Conservation (phyloP, 2,113 vertebrate species). For the Dunckerocampus dactyliophorus region DNA sequence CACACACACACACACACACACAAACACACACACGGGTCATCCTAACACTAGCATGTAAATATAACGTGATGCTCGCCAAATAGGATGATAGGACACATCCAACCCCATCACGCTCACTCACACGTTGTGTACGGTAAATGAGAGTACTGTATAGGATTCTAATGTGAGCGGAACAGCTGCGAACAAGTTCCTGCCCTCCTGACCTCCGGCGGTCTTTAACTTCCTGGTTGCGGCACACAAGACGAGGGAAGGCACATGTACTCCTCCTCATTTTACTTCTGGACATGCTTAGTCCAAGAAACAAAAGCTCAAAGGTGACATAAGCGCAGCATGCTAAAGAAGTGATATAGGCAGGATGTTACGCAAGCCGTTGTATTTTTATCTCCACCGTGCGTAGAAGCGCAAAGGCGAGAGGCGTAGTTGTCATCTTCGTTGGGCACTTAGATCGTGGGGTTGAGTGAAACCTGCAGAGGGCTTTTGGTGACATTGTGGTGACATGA, state of each 20-base stretch:
- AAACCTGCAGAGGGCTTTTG: too few species aligned
- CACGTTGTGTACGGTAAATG: too few species aligned
- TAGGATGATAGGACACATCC: too few species aligned
- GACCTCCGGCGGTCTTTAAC: not conserved
- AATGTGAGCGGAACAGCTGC: slow-evolving; percentile 2
- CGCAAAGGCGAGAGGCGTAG: not conserved
- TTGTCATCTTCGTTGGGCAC: not conserved
- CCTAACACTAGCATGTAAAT: too few species aligned
- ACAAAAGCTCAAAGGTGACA: not conserved
- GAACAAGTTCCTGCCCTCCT: slow-evolving; percentile 1
- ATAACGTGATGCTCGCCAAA: too few species aligned
- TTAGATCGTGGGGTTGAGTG: too few species aligned
- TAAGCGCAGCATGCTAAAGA: not conserved
- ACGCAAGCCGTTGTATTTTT: not conserved
- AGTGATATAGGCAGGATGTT: not conserved
- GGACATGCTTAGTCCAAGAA: not conserved
- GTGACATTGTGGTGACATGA: too few species aligned
- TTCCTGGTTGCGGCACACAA: not conserved
- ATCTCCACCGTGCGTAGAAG: not conserved
- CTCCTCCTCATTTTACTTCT: not conserved
- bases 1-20: not conserved
- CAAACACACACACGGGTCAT: too few species aligned
- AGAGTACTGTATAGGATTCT: not conserved
- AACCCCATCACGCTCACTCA: too few species aligned
- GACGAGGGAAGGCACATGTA: slow-evolving; percentile 3